Evolutionary conservation across 2,888 invertebrate genomes (phyloP), one percentile per base, ranked within the genome.

Genomic region (Resseliella maxima): DNA sequence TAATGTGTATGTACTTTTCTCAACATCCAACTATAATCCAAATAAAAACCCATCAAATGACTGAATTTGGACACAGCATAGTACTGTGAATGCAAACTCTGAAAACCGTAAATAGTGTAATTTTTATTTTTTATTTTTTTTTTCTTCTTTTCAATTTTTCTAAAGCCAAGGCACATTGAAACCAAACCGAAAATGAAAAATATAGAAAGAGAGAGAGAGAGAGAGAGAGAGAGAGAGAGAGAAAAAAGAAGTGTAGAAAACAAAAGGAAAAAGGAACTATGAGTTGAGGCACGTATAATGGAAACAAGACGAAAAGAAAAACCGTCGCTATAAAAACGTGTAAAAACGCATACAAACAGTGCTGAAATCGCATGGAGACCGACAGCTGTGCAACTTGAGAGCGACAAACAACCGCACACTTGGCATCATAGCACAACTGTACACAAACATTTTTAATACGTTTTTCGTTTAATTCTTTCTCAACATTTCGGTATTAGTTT

Each of bases 351-450:
- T 83, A 38, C 72, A 35, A 6, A 72, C 38, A 31, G 3, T 24
- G 81, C n/a, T 24, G 83, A 83, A 83, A 36, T 83, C 83, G 83
- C 83, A 83, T 38, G 38, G 36, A 83, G 36, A 36, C 83, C 83
- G 83, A 38, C 83, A 83, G 83, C 83, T 83, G 83, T 83, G 38
- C 83, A 83, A 83, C 38, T 8, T 83, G 38, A 83, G 38, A 83
- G 83, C 83, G 38, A 83, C 83, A 83, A 38, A 83, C 38, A 83
- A 83, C 83, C 83, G 38, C 83, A 38, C 83, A 83, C 81, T 21
- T 36, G 15, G 36, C 36, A 36, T 36, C 35, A 81, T 36, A 59
- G 35, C 35, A 12, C 35, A 81, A 38, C 3, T 38, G 83, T 38
- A 24, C 38, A 38, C 24, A 83, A 38, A 83, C 83, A 83, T 72